Conservation (phyloP, 1,140 invertebrate species). For the Bombus difficillimus region DNA sequence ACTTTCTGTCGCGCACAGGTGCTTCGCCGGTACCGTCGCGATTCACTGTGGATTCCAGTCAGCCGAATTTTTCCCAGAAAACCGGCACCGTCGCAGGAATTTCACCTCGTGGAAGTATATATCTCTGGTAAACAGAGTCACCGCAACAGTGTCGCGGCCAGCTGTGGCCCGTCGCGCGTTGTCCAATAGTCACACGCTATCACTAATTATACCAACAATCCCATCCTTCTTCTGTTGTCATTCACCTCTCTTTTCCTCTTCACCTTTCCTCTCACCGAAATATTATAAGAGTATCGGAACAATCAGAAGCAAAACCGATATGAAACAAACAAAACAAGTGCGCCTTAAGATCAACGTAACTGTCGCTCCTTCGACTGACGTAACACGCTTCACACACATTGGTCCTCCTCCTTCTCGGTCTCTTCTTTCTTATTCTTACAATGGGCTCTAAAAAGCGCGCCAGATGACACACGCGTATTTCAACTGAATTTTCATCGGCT, state of each 20-base stretch:
- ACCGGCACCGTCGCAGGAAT: not conserved
- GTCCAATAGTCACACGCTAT: constrained; percentile 24
- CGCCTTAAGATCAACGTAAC: not conserved
- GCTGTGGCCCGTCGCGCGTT: constrained; percentile 35
- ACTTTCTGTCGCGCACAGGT: constrained; percentile 31
- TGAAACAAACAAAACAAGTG: not conserved
- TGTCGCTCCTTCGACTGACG: not conserved
- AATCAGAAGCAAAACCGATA: not conserved
- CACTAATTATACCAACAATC: not conserved
- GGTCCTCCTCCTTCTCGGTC: not conserved
- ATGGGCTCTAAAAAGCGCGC: constrained; percentile 9
- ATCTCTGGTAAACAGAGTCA: not conserved
- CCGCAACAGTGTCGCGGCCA: constrained; percentile 2
- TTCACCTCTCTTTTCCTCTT: not conserved
- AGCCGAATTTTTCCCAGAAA: no score
- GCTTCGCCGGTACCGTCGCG: constrained; percentile 1
- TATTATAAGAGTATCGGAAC: no score
- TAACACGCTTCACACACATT: not conserved
- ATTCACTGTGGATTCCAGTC: no score
- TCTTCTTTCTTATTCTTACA: no score
- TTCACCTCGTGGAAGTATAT: not conserved
- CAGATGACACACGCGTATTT: not conserved
- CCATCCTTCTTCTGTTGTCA: not conserved
- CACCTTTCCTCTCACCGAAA: not conserved
- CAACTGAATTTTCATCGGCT: not conserved